Base-by-base conservation (phyloP, 2,113 vertebrate genomes). In the Nansenia antarctica region DNA sequence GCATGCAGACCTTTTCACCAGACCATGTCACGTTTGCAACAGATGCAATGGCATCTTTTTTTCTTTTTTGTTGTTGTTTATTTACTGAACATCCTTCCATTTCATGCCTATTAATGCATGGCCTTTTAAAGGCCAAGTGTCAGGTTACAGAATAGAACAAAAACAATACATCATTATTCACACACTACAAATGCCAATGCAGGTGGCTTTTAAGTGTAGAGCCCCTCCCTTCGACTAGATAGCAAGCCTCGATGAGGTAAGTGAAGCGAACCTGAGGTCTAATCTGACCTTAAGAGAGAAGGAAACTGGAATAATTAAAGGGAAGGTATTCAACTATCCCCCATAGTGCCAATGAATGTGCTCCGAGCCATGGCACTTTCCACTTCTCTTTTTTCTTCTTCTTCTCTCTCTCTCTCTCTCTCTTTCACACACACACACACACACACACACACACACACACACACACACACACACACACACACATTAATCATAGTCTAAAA, bases 21-120 rank as follows among this genome's bases (percentile, higher is more conserved):
- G n/a, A n/a, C n/a, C n/a, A n/a, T n/a, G n/a, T n/a, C n/a, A n/a
- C n/a, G n/a, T n/a, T n/a, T n/a, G n/a, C n/a, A n/a, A n/a, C n/a
- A 63, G 20, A 68, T 69, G 45, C 62, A 29, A 57, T 52, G 72
- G 42, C 62, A 6, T 30, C 20, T 65, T 39, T 74, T 60, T 45
- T 47, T n/a, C n/a, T n/a, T n/a, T n/a, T n/a, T n/a, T n/a, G n/a
- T n/a, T n/a, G n/a, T 29, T 20, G 27, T 31, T 11, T 67, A 60
- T 71, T 76, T 67, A 57, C 52, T 62, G 20, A 57, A 26, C 64
- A 34, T 39, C 60, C 65, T 15, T 31, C 20, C 42, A 24, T 34
- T 69, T 49, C 31, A 29, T 69, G 60, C 72, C 55, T 63, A 69
- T 68, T 72, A 63, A 72, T 68, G 42, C 42, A 35, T 77, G 65